These are phyloP conservation scores for Ceyx margarethae DNA, from an alignment of 2,113 vertebrate species.

Conservation along the genomic window DNA sequence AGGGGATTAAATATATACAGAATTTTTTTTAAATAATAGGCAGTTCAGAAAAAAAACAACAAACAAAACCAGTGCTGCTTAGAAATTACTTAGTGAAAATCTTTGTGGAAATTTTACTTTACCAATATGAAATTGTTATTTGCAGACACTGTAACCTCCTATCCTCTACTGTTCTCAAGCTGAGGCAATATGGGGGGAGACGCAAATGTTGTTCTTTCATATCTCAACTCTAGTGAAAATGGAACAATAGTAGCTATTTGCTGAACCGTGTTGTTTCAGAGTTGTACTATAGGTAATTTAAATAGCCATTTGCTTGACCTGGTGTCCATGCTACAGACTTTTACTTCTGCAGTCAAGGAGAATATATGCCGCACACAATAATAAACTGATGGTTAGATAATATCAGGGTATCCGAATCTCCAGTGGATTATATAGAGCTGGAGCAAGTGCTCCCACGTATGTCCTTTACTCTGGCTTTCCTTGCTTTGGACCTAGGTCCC, in stretches of 20 bases:
- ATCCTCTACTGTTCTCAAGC: not conserved
- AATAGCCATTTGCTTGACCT: not conserved
- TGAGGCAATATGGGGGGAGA: not conserved
- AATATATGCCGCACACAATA: fast-evolving
- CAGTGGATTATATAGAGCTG: not conserved
- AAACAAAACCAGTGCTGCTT: not conserved
- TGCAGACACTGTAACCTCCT: not conserved
- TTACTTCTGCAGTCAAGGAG: not conserved
- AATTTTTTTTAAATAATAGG: not conserved
- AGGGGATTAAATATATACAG: not conserved
- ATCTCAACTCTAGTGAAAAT: not conserved
- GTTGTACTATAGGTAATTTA: not conserved
- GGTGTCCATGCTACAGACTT: not conserved
- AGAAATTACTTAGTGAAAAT: not conserved
- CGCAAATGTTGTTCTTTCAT: not conserved
- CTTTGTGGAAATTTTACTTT: not conserved
- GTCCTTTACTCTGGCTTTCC: not conserved
- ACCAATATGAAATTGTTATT: not conserved
- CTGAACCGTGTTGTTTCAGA: not conserved
- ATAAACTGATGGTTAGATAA: not conserved
- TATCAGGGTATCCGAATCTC: not conserved
- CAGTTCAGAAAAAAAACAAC: not conserved
- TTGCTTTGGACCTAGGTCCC: not conserved
- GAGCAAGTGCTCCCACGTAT: not conserved
- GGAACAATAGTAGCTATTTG: not conserved